Percentiles rank a stretch among this genome's conserved stretches.
These are phyloP conservation scores for Phenacoccus solenopsis DNA, from an alignment of 1,140 invertebrate species.

Conservation along the genomic window DNA sequence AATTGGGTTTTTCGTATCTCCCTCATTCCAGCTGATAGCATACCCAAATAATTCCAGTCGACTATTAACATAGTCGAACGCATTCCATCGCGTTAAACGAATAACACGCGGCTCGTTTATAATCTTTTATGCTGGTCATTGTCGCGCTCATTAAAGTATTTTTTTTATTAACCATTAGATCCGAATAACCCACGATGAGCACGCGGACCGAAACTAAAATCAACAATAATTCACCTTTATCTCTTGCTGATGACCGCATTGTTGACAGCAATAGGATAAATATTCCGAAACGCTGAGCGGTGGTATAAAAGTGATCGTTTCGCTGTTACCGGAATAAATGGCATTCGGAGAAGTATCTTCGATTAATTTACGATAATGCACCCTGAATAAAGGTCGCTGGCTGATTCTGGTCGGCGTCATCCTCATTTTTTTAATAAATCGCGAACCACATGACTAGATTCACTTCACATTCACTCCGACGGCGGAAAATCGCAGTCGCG, in stretches of 20 bases:
- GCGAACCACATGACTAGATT: not conserved
- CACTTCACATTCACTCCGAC: too few species aligned
- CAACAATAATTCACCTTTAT: slow-evolving; percentile 40
- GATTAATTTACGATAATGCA: slow-evolving; percentile 45
- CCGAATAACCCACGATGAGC: too few species aligned
- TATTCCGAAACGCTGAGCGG: slow-evolving; percentile 35
- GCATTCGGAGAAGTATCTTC: slow-evolving; percentile 39
- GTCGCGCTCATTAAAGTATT: not conserved
- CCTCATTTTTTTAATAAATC: slow-evolving; percentile 32
- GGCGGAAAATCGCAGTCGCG: too few species aligned
- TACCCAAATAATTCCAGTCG: too few species aligned
- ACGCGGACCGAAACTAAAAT: too few species aligned
- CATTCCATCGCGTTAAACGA: not conserved
- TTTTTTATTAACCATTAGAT: not conserved
- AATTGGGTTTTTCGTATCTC: too few species aligned
- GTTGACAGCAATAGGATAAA: slow-evolving; percentile 48
- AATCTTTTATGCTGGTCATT: not conserved
- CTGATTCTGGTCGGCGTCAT: slow-evolving; percentile 35
- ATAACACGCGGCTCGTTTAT: not conserved
- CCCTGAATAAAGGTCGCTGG: slow-evolving; percentile 38
- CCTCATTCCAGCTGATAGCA: too few species aligned
- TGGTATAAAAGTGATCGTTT: slow-evolving; percentile 30
- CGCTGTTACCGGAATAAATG: slow-evolving; percentile 36
- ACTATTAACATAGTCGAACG: too few species aligned
- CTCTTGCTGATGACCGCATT: slow-evolving; percentile 48